These are phyloP conservation scores for Empis stercorea DNA, from an alignment of 2,888 invertebrate species.

Conservation along the genomic window DNA sequence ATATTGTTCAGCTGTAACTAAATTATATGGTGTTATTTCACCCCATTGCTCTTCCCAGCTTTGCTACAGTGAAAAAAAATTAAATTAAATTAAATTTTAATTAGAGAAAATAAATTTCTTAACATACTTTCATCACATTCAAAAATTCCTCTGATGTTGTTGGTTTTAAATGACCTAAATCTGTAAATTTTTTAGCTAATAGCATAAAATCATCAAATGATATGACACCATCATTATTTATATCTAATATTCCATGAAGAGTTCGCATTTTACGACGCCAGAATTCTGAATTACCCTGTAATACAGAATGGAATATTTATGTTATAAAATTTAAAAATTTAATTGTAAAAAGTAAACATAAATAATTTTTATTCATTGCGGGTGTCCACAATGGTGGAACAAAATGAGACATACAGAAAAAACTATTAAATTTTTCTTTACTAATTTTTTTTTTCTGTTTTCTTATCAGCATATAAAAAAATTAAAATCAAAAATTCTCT, in stretches of 20 bases:
- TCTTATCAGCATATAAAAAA: conserved; percentile 9
- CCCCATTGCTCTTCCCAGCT: conserved; percentile 80
- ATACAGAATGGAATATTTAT: too few species aligned
- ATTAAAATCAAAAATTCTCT: too few species aligned
- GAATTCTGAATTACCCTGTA: conserved; percentile 43
- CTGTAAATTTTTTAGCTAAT: conserved; percentile 58
- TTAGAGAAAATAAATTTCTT: background rate
- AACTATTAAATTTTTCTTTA: background rate
- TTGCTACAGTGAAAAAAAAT: conserved; percentile 40
- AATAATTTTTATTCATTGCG: background rate
- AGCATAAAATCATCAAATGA: conserved; percentile 70
- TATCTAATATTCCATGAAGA: conserved; percentile 66
- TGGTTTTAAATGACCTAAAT: conserved; percentile 57
- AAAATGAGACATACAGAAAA: background rate
- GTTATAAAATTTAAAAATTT: conserved; percentile 8
- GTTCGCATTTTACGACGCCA: conserved; percentile 81
- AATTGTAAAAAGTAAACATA: background rate
- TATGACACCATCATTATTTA: conserved; percentile 75
- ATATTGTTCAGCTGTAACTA: conserved; percentile 69
- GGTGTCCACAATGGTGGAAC: too few species aligned
- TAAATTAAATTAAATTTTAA: background rate
- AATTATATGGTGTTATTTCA: conserved; percentile 65
- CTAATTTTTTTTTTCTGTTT: conserved; percentile 10
- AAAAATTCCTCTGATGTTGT: conserved; percentile 56
- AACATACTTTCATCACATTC: conserved; percentile 51